Base-by-base conservation (phyloP, 1,140 invertebrate genomes). In the Olivierus martensii region DNA sequence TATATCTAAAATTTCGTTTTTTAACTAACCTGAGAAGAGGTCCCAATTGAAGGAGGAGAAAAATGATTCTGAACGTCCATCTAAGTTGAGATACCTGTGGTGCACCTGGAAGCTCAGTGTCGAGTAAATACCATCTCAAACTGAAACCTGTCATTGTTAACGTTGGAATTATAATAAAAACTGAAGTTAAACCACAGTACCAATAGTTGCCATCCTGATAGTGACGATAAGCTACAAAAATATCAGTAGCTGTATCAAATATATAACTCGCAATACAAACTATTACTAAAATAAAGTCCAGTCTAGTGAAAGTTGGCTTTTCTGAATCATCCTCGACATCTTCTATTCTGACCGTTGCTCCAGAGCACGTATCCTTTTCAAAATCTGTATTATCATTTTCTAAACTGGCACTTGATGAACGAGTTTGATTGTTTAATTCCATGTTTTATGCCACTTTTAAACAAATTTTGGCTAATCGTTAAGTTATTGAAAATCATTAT, bases 121-220 rank as follows among this genome's bases (percentile, higher is more conserved):
- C 62, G 2, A 60, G 19, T 7, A 63, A 46, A 38, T 62, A 67
- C 64, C 64, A 66, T 18, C 62, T 37, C 3, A 67, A 43, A 41
- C 60, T 64, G 46, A 67, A 65, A 14, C 59, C 55, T 4, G 66
- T 65, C 60, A 62, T 67, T n/a, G 63, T 53, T 5, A 67, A 39
- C 17, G 63, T 60, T 15, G 66, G 66, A 10, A 67, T 28, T 37
- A 63, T 48, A 12, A 67, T 59, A 39, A 67, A 67, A 5, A 43
- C 41, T 14, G 63, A 38, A 11, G 66, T 67, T 18, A 67, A 51
- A n/a, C 46, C 52, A 56, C 66, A 67, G 53, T 58, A 63, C 53
- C 55, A 63, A n/a, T 43, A 57, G 47, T 63, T 49, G 2, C 51
- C 42, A 51, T 57, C 56, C 10, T 28, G 18, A 39, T 58, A 65